A percentile compares a stretch with the other conserved stretches of the same genome.
phyloP scores from a whole-genome alignment of 2,113 vertebrate genomes.

The Fukomys damarensis region DNA sequence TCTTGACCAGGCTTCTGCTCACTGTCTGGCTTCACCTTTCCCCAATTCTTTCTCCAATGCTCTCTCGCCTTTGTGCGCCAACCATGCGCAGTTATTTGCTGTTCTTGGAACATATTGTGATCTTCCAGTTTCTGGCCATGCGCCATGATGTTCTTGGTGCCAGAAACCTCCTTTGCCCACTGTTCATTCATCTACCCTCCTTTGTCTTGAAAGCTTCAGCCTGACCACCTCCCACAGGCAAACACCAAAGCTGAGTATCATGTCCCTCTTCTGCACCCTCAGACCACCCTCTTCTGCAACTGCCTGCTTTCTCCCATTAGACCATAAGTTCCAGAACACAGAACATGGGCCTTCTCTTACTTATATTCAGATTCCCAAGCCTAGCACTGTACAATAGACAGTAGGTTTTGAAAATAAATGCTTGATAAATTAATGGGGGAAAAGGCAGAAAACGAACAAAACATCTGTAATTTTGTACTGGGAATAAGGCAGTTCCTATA shows the following conservation, averaged over 20 bases:
- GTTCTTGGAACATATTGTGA: slow-evolving; percentile 5
- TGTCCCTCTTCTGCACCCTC: neutral
- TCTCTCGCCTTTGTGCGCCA: neutral
- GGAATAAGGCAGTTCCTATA: neutral
- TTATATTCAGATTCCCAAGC: neutral
- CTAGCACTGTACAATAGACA: neutral
- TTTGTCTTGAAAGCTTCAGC: neutral
- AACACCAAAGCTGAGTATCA: neutral
- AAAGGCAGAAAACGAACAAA: neutral
- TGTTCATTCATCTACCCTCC: neutral
- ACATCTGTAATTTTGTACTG: neutral
- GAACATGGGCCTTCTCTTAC: neutral
- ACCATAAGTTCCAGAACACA: neutral
- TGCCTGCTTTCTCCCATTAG: neutral
- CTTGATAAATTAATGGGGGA: neutral
- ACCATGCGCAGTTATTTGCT: neutral
- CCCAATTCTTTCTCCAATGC: neutral
- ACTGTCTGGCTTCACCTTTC: neutral
- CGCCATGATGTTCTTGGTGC: neutral
- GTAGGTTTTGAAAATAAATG: neutral
- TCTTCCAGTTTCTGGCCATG: neutral
- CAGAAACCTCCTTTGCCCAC: neutral
- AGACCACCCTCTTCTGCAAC: no score
- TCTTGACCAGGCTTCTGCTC: neutral
- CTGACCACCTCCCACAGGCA: neutral